These are phyloP conservation scores for Neoaliturus tenellus DNA, from an alignment of 2,888 invertebrate species.

Conservation along the genomic window DNA sequence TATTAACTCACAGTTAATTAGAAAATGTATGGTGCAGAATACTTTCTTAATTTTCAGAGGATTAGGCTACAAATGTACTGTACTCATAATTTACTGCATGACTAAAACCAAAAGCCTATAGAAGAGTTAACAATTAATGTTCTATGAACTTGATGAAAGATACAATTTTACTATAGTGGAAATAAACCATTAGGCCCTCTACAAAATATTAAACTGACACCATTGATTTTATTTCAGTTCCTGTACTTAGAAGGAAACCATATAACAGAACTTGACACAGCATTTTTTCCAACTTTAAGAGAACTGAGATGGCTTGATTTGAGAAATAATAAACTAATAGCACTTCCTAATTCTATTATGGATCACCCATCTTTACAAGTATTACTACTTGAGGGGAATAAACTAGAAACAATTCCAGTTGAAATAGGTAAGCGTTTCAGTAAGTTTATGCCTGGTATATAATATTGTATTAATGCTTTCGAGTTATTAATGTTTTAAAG, in stretches of 20 bases:
- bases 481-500: no score
- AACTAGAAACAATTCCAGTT: conserved; percentile 76
- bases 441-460: no score
- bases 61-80: no score
- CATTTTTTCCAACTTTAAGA: conserved; percentile 76
- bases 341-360: conserved; percentile 76
- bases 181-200: neutral
- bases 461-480: no score
- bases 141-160: neutral
- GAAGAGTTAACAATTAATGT: neutral
- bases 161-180: neutral
- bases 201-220: neutral
- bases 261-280: conserved; percentile 75
- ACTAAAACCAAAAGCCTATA: no score
- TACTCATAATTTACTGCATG: neutral
- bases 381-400: conserved; percentile 79
- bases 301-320: conserved; percentile 80
- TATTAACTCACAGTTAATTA: no score
- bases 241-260: conserved; percentile 77
- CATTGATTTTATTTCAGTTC: conserved; percentile 51
- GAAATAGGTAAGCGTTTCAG: conserved; percentile 75
- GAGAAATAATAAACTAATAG: conserved; percentile 77
- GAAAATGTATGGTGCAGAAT: no score
- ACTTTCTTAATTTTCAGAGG: no score
- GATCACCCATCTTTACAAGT: conserved; percentile 78